Base-by-base conservation (phyloP, 2,113 vertebrate species). In the Rhadina sibilatrix region DNA sequence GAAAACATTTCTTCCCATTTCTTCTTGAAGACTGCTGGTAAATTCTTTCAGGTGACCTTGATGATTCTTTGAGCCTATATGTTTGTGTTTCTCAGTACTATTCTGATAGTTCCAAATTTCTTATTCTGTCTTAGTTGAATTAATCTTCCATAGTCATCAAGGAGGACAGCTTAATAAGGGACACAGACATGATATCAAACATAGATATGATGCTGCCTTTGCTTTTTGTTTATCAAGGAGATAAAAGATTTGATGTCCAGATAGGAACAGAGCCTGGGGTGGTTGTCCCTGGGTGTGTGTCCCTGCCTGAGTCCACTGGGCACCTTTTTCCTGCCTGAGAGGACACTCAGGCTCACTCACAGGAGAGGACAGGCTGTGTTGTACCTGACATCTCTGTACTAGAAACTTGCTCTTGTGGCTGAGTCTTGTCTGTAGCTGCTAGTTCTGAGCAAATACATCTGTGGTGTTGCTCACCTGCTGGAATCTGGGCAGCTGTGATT, bases 1-100 rank as follows among this genome's bases (percentile, higher is more conserved):
- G 68, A 49, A 93, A 89, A 23, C 86, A 13, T 92, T 92, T 83
- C 28, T 91, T 64, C 27, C 30, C 12, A 31, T 76, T 54, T n/a
- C 74, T n/a, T n/a, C 64, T 84, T 81, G 57, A 87, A 72, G 93
- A 65, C 35, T 56, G 37, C 35, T 35, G 8, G 7, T 40, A 42
- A 66, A 56, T 70, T 27, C 70, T 89, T 74, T 52, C 72, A 84
- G 37, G 15, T 75, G 47, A 83, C 75, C 50, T 77, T 90, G 50
- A 12, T 93, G n/a, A 59, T 74, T 88, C 19, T 80, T 74, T 27
- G 33, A 46, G 35, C 33, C 49, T 60, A 1, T 2, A 0, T 37
- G 11, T 59, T 65, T 68, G 46, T 61, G 15, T 87, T 93, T 91
- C 42, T 60, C 42, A 10, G 6, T 53, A 6, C 16, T 65, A 1